A percentile compares a stretch with the other conserved stretches of the same genome.
phyloP scores from a whole-genome alignment of 1,140 invertebrate genomes.

The Cydia splendana region DNA sequence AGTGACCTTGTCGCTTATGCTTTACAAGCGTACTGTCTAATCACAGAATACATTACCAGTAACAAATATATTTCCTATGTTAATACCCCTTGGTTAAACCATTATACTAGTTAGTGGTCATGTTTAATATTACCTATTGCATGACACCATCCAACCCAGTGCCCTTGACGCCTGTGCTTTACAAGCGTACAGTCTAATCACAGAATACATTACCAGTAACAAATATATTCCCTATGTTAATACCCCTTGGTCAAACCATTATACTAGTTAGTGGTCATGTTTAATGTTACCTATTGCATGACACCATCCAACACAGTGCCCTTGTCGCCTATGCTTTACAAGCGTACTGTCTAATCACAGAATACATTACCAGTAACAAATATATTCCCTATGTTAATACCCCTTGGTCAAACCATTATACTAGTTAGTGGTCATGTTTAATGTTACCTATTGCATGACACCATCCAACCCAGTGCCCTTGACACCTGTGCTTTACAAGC shows the following conservation, averaged over 20 bases:
- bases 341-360: constrained; percentile 19
- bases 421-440: too few species aligned
- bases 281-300: not conserved
- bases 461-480: constrained; percentile 4
- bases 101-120: too few species aligned
- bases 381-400: too few species aligned
- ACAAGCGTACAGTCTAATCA: too few species aligned
- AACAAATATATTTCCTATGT: constrained; percentile 28
- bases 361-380: not conserved
- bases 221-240: too few species aligned
- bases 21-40: constrained; percentile 25
- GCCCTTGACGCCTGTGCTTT: too few species aligned
- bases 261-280: too few species aligned
- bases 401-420: too few species aligned
- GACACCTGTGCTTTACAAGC: constrained; percentile 2
- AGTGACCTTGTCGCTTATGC: constrained; percentile 1
- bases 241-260: too few species aligned
- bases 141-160: too few species aligned
- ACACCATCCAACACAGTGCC: not conserved
- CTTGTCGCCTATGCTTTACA: constrained; percentile 11
- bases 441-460: not conserved
- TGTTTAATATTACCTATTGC: too few species aligned
- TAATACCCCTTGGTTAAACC: constrained; percentile 8
- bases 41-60: constrained; percentile 24
- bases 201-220: too few species aligned